Evolutionary conservation across 2,797 vertebrate genomes (phyloP), one percentile per base, ranked within the genome.

Genomic region (Carapus acus): DNA sequence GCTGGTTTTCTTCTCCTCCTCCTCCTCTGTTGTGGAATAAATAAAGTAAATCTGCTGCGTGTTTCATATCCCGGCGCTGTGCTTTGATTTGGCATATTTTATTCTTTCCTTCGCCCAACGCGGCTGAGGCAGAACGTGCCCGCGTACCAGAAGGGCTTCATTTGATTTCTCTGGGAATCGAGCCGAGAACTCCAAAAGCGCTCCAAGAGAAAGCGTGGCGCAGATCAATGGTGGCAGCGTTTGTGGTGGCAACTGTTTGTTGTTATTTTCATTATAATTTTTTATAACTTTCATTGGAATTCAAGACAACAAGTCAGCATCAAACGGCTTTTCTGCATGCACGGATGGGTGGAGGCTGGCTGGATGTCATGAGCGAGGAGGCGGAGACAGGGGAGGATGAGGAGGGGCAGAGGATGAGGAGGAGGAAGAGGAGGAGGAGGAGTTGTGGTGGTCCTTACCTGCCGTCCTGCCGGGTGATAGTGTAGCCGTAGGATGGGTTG

Each of bases 391-490:
- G n/a, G n/a, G n/a, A n/a, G n/a, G n/a, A n/a, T n/a, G n/a, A n/a
- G n/a, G n/a, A n/a, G n/a, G n/a, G n/a, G n/a, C n/a, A n/a, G n/a
- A n/a, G n/a, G n/a, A n/a, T n/a, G n/a, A n/a, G n/a, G n/a, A n/a
- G n/a, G n/a, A n/a, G n/a, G n/a, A n/a, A n/a, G n/a, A n/a, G n/a
- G n/a, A n/a, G n/a, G n/a, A n/a, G n/a, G n/a, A n/a, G n/a, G n/a
- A n/a, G n/a, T n/a, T n/a, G n/a, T n/a, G n/a, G n/a, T 1, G 15
- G 14, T 54, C 44, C 74, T 58, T 87, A 98, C 96, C 94, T 98
- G 82, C 96, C 96, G 14, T 99, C 96, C 72, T 97, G 96, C 67
- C 96, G 86, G 69, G 92, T 99, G 87, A 98, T 85, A 1, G 94
- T 98, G 76, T 96, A 96, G 34, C 96, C 96, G 20, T 90, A 94